phyloP scores from a whole-genome alignment of 2,888 invertebrate species.

The Dynastes maya region DNA sequence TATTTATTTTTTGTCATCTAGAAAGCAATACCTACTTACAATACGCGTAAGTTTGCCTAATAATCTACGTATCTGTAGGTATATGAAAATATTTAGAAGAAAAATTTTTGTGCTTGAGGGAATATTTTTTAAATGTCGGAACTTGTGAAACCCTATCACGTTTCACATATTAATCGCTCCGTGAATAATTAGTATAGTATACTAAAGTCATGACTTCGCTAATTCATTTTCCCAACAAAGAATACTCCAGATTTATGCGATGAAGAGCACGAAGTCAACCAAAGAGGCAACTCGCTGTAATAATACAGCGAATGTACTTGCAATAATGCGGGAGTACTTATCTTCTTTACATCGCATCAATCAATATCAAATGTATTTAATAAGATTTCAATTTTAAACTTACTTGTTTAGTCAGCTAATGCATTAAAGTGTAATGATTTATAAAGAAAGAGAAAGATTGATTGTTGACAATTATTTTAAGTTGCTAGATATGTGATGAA shows the following conservation, averaged over 20 bases:
- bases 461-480: no score
- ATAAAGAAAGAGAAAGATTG: no score
- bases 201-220: slow-evolving; percentile 12
- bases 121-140: background rate
- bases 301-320: background rate
- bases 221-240: slow-evolving; percentile 22
- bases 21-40: no score
- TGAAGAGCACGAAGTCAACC: background rate
- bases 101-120: background rate
- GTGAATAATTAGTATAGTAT: slow-evolving; percentile 17
- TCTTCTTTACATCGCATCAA: background rate
- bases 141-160: background rate
- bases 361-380: background rate
- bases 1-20: no score
- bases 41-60: no score
- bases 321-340: background rate
- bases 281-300: background rate
- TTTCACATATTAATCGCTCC: slow-evolving; percentile 4
- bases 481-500: no score
- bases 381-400: background rate
- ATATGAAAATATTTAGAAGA: background rate
- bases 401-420: no score
- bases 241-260: slow-evolving; percentile 14
- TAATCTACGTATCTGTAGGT: no score
- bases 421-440: no score